Evolutionary conservation across 2,113 vertebrate species (phyloP).

Genomic region (Salvator merianae): DNA sequence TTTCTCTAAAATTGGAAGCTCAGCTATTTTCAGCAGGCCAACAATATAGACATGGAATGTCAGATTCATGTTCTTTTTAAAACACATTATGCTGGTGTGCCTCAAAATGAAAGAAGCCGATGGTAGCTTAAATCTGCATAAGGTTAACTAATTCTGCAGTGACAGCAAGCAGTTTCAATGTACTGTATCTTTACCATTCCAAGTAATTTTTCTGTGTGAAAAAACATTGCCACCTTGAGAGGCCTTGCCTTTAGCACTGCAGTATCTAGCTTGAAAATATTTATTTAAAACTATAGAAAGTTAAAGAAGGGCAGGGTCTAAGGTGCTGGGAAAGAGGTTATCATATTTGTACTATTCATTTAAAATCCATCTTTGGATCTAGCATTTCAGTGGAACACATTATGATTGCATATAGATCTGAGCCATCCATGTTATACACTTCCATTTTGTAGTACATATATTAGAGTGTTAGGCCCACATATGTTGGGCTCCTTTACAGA

Average conservation of each 20-base stretch:
- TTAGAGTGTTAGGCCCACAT: not conserved
- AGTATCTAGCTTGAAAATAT: not conserved
- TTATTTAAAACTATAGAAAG: no score
- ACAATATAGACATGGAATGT: not conserved
- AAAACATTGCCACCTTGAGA: not conserved
- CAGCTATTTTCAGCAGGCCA: not conserved
- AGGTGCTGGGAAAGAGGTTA: not conserved
- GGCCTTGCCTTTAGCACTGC: not conserved
- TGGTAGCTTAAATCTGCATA: not conserved
- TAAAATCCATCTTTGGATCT: not conserved
- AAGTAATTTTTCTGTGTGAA: no score
- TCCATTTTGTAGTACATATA: not conserved
- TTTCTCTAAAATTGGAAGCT: not conserved
- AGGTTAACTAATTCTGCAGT: no score
- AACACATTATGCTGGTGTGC: not conserved
- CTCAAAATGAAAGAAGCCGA: not conserved
- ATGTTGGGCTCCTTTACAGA: not conserved
- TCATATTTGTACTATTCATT: not conserved
- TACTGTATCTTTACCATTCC: no score
- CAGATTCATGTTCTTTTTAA: not conserved
- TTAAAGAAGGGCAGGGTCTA: not conserved
- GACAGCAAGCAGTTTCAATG: no score
- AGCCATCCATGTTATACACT: not conserved
- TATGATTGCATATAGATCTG: not conserved
- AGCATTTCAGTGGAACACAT: not conserved